Percentiles rank a stretch among this genome's conserved stretches.
phyloP scores from a whole-genome alignment of 2,113 vertebrate species.

The Xenotilapia flavipinnis region DNA sequence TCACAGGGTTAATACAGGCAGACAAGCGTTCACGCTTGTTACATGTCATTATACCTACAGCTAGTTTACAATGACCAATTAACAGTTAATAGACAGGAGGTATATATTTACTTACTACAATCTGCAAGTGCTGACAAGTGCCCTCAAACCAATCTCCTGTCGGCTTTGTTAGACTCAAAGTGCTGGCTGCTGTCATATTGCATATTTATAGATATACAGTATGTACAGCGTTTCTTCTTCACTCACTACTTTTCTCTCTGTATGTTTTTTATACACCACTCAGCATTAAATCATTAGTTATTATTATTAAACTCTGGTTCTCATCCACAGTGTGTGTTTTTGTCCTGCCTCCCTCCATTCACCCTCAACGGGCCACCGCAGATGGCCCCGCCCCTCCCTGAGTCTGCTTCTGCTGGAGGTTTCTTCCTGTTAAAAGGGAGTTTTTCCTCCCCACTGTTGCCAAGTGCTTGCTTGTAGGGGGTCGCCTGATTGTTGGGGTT shows the following conservation, averaged over 20 bases:
- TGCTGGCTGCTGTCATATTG: not conserved
- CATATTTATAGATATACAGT: not conserved
- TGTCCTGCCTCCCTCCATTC: not conserved
- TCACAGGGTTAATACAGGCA: not conserved
- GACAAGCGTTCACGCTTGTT: not conserved
- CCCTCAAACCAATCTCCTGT: not conserved
- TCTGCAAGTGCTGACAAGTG: not conserved
- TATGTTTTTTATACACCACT: not conserved
- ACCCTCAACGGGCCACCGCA: not conserved
- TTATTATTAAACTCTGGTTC: not conserved
- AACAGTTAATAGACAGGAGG: not conserved
- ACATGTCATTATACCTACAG: not conserved
- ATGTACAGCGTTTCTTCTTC: not conserved
- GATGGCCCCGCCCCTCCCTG: not conserved
- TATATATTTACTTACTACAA: not conserved
- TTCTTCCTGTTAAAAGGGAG: not conserved
- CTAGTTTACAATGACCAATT: not conserved
- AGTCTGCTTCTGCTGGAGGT: not conserved
- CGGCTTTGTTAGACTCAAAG: not conserved
- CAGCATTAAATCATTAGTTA: not conserved
- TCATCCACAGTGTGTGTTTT: not conserved
- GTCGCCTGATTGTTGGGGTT: not conserved
- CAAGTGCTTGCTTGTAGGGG: not conserved
- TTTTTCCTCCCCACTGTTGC: not conserved
- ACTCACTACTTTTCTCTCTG: not conserved